Percentiles rank a stretch among this genome's conserved stretches.
Conservation (phyloP, 2,113 vertebrate genomes). For the Hippocampus abdominalis region DNA sequence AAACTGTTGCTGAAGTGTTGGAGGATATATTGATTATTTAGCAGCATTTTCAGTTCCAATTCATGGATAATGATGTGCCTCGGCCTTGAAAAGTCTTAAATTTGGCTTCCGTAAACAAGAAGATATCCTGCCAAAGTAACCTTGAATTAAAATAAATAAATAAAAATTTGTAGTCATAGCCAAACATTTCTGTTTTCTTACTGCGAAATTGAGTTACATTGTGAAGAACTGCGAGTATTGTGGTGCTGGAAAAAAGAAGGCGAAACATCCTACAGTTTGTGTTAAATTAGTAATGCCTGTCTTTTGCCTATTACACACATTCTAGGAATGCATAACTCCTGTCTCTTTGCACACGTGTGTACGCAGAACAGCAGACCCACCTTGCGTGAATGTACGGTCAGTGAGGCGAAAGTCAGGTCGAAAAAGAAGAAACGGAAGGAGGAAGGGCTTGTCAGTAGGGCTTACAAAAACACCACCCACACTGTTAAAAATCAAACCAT, state of each 20-base stretch:
- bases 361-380: slow-evolving; percentile 18
- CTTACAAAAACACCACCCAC: slow-evolving; percentile 70
- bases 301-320: slow-evolving; percentile 45
- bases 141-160: neutral
- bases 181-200: slow-evolving; percentile 12
- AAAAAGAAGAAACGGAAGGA: slow-evolving; percentile 72
- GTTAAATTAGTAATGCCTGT: slow-evolving; percentile 59
- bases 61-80: neutral
- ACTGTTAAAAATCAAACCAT: slow-evolving; percentile 75
- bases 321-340: slow-evolving; percentile 46
- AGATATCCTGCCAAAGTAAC: neutral
- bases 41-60: neutral
- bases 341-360: slow-evolving; percentile 15
- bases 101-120: neutral
- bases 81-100: no score
- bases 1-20: no score
- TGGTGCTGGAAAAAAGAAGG: slow-evolving; percentile 43
- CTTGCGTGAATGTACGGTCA: slow-evolving; percentile 41
- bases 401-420: slow-evolving; percentile 69
- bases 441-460: slow-evolving; percentile 59
- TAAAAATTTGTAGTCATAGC: neutral
- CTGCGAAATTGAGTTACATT: slow-evolving; percentile 20
- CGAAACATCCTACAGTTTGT: slow-evolving; percentile 24
- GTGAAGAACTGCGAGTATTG: slow-evolving; percentile 28
- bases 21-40: neutral